Base-by-base conservation (phyloP, 2,113 vertebrate genomes). In the Cairina moschata region DNA sequence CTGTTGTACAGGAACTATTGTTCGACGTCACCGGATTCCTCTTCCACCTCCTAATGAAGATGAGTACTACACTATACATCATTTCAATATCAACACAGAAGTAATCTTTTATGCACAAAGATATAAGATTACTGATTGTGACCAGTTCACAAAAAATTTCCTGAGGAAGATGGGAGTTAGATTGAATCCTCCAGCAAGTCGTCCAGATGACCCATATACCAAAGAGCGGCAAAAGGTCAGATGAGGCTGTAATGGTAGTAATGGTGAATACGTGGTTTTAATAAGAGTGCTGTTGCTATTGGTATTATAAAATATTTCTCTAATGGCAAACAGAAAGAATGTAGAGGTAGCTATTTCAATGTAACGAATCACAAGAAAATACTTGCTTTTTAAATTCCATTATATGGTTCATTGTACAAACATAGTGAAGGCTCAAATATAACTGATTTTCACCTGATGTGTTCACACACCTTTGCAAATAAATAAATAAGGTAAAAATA, bases 61-160 rank as follows among this genome's bases (percentile, higher is more conserved):
- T 87, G 94, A 97, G 75, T 99, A 98, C 98, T 99, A 99, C 96
- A 98, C 97, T 38, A 58, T 99, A 44, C 95, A 98, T 89, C 76
- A 99, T 96, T 99, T 99, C 95, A 99, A 99, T 97, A 94, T 99
- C 84, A 97, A 98, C 96, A 98, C 83, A 91, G 97, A 99, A 69
- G 72, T 99, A 73, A 96, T 96, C 76, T 91, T 99, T 85, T 98
- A 99, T 97, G 98, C 98, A 21, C 97, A 97, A 93, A 98, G 48
- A 36, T 99, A 99, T 63, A 99, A 94, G 50, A 97, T 99, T 95
- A 98, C 98, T 81, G 95, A 98, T 77, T 99, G 99, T 95, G 99
- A 99, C 96, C 42, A 78, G 21, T 99, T 99, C 88, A 99, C 99
- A 52, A 98, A 92, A 93, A 98, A 98, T 72, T 99, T 99, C 79